phyloP scores from a whole-genome alignment of 2,888 invertebrate genomes.

The Heliconius hortense region DNA sequence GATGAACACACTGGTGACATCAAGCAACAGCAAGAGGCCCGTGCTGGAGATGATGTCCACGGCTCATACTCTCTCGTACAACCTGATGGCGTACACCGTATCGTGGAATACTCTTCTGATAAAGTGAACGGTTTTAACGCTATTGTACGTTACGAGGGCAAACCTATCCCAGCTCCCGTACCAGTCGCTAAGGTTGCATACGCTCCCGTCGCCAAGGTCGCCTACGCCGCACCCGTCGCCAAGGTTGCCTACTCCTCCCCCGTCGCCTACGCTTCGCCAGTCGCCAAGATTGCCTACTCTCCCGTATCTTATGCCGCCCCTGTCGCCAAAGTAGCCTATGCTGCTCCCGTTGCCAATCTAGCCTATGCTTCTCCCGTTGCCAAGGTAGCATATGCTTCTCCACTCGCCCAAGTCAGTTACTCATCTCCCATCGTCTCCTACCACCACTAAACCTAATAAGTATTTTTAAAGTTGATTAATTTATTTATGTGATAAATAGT shows the following conservation, averaged over 20 bases:
- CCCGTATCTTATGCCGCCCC: slow-evolving; percentile 46
- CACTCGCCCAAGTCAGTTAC: slow-evolving; percentile 57
- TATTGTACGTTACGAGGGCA: slow-evolving; percentile 65
- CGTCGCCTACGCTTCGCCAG: slow-evolving; percentile 43
- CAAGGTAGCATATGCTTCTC: slow-evolving; percentile 47
- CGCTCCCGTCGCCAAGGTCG: slow-evolving; percentile 46
- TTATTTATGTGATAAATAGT: slow-evolving; percentile 47
- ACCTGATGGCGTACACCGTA: slow-evolving; percentile 71
- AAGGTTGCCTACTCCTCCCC: slow-evolving; percentile 46
- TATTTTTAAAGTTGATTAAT: slow-evolving; percentile 41
- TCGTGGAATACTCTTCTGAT: slow-evolving; percentile 74
- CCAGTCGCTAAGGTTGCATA: slow-evolving; percentile 52
- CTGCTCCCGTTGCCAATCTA: slow-evolving; percentile 47
- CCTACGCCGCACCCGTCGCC: slow-evolving; percentile 32
- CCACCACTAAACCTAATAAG: slow-evolving; percentile 60
- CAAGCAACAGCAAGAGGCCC: slow-evolving; percentile 74
- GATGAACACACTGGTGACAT: slow-evolving; percentile 73
- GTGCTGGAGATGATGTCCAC: slow-evolving; percentile 69
- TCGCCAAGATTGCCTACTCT: slow-evolving; percentile 49
- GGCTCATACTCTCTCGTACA: slow-evolving; percentile 76
- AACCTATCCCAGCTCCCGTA: slow-evolving; percentile 36
- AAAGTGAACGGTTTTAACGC: slow-evolving; percentile 74
- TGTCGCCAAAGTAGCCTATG: slow-evolving; percentile 57
- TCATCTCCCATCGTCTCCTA: slow-evolving; percentile 58
- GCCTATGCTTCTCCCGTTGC: slow-evolving; percentile 33